A percentile compares a stretch with the other conserved stretches of the same genome.
phyloP scores from a whole-genome alignment of 2,113 vertebrate species.

The Gasterosteus nipponicus region DNA sequence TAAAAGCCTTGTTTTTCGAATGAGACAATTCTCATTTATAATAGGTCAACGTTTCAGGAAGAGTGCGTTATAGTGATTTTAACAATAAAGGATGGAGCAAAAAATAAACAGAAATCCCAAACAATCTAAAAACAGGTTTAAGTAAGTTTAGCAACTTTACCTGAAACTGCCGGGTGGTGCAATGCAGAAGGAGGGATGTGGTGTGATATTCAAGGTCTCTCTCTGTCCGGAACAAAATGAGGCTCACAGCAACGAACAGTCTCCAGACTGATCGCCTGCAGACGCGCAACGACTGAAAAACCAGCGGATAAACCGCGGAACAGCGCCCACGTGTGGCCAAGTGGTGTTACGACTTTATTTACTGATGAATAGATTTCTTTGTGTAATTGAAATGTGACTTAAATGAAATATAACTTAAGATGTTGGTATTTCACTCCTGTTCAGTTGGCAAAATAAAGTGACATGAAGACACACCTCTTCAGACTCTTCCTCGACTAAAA shows the following conservation, averaged over 20 bases:
- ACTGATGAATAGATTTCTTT: not conserved
- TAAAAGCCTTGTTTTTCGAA: not conserved
- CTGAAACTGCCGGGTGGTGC: not conserved
- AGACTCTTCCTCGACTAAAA: too few species aligned
- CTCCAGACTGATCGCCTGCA: not conserved
- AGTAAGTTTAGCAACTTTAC: constrained; percentile 36
- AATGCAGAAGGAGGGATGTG: constrained; percentile 4
- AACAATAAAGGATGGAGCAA: not conserved
- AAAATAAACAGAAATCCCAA: not conserved
- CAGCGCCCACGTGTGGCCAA: constrained; percentile 21
- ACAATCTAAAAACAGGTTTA: not conserved
- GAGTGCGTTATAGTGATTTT: not conserved
- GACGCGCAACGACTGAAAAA: not conserved
- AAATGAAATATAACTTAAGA: not conserved
- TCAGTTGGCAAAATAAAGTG: too few species aligned
- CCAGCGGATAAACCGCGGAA: not conserved
- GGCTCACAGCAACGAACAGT: constrained; percentile 1
- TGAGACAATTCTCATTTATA: not conserved
- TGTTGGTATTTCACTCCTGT: not conserved
- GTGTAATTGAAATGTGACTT: not conserved
- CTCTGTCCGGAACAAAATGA: constrained; percentile 13
- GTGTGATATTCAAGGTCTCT: constrained; percentile 16
- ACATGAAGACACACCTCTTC: too few species aligned
- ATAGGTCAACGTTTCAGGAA: not conserved
- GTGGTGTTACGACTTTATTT: not conserved